phyloP scores from a whole-genome alignment of 2,797 vertebrate species.

The Australoheros facetus region DNA sequence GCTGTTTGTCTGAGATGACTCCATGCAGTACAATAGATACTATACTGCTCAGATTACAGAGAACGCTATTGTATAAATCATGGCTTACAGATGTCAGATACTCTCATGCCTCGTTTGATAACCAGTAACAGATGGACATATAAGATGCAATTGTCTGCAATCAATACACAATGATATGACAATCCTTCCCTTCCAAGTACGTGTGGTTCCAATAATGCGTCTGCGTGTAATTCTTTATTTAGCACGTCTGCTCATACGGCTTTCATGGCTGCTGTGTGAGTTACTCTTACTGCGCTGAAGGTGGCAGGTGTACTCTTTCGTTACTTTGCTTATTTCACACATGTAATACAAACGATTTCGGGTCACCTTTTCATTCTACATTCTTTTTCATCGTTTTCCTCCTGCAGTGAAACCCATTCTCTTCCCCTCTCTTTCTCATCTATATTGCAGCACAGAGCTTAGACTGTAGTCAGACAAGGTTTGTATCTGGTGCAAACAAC shows the following conservation, averaged over 20 bases:
- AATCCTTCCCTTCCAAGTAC: neutral
- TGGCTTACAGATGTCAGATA: neutral
- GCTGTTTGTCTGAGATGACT: neutral
- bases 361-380: conserved; percentile 45
- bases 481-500: conserved; percentile 42
- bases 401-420: conserved; percentile 21
- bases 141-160: conserved; percentile 4
- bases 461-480: conserved; percentile 33
- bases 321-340: conserved; percentile 33
- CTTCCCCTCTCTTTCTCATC: conserved; percentile 26
- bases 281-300: conserved; percentile 27
- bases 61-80: neutral
- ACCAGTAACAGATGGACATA: neutral
- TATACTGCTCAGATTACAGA: neutral
- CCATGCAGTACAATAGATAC: neutral
- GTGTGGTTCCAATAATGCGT: neutral
- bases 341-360: conserved; percentile 30
- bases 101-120: neutral
- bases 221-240: neutral
- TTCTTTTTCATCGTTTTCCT: conserved; percentile 49
- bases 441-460: conserved; percentile 25
- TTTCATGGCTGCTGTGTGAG: neutral
- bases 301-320: conserved; percentile 32
- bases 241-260: neutral
- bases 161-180: conserved; percentile 4